A percentile compares a stretch with the other conserved stretches of the same genome.
These are phyloP conservation scores for Siphonodentalium dalli DNA, from an alignment of 2,888 invertebrate genomes.

Conservation along the genomic window DNA sequence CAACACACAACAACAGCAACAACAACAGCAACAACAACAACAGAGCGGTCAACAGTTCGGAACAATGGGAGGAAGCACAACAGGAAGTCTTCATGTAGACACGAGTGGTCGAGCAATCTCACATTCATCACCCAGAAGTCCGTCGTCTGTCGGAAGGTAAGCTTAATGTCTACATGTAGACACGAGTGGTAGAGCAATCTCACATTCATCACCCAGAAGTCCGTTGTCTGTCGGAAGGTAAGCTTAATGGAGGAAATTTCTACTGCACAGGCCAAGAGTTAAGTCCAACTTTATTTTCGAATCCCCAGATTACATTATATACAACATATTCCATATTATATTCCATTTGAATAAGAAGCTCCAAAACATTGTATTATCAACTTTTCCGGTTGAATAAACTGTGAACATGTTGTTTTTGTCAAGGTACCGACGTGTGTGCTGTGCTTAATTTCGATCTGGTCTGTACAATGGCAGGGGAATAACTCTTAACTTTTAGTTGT, in stretches of 20 bases:
- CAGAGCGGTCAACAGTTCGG: slow-evolving; percentile 22
- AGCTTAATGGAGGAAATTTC: slow-evolving; percentile 10
- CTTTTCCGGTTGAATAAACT: too few relatives aligned
- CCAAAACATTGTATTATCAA: too few relatives aligned
- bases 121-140: slow-evolving; percentile 37
- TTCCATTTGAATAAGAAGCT: too few relatives aligned
- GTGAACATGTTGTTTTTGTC: too few relatives aligned
- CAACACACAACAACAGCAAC: slow-evolving; percentile 30
- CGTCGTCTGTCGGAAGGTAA: slow-evolving; percentile 52
- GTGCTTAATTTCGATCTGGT: too few relatives aligned
- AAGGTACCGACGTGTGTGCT: too few relatives aligned
- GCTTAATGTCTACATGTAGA: slow-evolving; percentile 44
- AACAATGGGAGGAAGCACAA: slow-evolving; percentile 8
- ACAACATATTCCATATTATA: too few relatives aligned
- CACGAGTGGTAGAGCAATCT: slow-evolving; percentile 39
- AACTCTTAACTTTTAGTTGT: too few relatives aligned
- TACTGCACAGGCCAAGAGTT: too few relatives aligned
- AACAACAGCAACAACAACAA: slow-evolving; percentile 28
- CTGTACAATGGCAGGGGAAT: too few relatives aligned
- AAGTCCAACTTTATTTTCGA: too few relatives aligned
- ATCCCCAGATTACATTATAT: too few relatives aligned
- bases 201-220: slow-evolving; percentile 36
- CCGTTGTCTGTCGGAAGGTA: slow-evolving; percentile 54
- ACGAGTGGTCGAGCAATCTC: slow-evolving; percentile 39
- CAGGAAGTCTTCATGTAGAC: slow-evolving; percentile 45